Evolutionary conservation across 2,113 vertebrate species (phyloP), one percentile per base, ranked within the genome.

Genomic region (Pitta sordida): DNA sequence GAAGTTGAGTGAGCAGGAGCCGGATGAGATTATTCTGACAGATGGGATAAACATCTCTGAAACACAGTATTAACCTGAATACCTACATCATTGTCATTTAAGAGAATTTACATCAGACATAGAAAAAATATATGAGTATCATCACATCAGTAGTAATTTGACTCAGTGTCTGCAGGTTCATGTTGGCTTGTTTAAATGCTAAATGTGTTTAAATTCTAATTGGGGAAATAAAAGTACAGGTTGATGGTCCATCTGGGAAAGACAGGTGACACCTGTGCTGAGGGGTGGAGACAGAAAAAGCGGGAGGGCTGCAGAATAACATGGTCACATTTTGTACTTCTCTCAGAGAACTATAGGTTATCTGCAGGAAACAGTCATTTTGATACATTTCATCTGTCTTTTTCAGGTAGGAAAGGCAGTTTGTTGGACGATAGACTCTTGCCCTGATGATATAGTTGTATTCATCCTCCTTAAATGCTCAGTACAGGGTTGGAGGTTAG

Each of bases 331-430:
- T 89, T 92, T 76, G 74, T 43, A 65, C 36, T 23, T 51, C 10
- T 65, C 81, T 82, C 3, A 10, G 56, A 43, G 17, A 88, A 19
- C 58, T 68, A 34, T 65, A 69, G 84, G 56, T 18, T 85, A 29
- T 32, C 43, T 48, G 7, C n/a, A 89, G 51, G 21, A 70, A 89
- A 53, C 34, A 83, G 75, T 70, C 53, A 8, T 92, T 91, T 89
- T 94, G 89, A 83, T 92, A 52, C 46, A 77, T 75, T 90, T 90
- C 34, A 29, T 60, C 43, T 29, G 63, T 77, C 63, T 95, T 93
- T 83, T 93, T 88, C 74, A 83, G 86, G 73, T 68, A 67, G 52
- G 26, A 89, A 91, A 89, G 26, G 44, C 48, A 88, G 60, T 90
- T 92, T 90, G 73, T 87, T 29, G 90, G 75, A 64, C 78, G 81